These are phyloP conservation scores for Psilanteris sp. DNA, from an alignment of 1,140 invertebrate genomes.

Conservation along the genomic window DNA sequence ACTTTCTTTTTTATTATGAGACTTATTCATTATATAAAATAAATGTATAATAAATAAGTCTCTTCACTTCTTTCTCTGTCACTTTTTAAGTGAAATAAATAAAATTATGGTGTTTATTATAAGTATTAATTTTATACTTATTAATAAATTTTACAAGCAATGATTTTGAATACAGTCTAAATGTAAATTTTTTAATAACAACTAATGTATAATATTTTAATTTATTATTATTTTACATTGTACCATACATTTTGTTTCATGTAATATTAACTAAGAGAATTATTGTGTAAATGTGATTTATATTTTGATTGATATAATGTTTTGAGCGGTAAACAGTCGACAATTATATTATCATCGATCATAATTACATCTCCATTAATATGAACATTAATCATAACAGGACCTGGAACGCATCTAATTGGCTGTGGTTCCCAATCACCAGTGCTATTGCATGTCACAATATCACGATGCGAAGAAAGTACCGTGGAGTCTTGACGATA, in stretches of 20 bases:
- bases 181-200: too few relatives aligned
- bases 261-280: neutral
- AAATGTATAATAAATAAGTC: too few relatives aligned
- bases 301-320: constrained; percentile 19
- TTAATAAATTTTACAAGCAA: too few relatives aligned
- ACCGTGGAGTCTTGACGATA: constrained; percentile 65
- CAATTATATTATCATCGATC: constrained; percentile 7
- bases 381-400: constrained; percentile 67
- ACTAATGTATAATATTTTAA: too few relatives aligned
- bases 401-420: constrained; percentile 75
- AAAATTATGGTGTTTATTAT: too few relatives aligned
- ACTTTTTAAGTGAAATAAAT: too few relatives aligned
- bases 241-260: neutral
- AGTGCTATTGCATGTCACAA: constrained; percentile 66
- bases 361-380: constrained; percentile 57
- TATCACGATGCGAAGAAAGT: constrained; percentile 31
- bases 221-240: too few relatives aligned
- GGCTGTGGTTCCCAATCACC: constrained; percentile 74
- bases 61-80: too few relatives aligned
- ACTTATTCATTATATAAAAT: too few relatives aligned
- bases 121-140: too few relatives aligned
- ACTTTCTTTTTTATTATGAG: too few relatives aligned
- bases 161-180: too few relatives aligned
- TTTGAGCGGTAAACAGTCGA: constrained; percentile 30
- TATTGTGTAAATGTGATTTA: neutral